Conservation (phyloP, 2,113 vertebrate genomes). For the Lipophrys pholis region DNA sequence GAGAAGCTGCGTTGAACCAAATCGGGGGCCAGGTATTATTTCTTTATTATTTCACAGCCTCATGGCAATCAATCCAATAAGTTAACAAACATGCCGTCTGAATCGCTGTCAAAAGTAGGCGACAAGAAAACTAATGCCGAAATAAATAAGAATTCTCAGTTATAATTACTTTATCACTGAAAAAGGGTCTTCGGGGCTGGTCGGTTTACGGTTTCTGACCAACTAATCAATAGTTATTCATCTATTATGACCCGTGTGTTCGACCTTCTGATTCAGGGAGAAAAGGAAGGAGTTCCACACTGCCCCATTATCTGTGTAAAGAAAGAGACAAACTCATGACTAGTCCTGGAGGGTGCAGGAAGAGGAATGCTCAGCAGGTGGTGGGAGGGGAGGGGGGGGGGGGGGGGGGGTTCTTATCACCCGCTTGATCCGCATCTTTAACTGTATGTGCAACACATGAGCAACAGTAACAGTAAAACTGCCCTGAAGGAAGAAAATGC, state of each 20-base stretch:
- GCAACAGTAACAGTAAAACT: background rate
- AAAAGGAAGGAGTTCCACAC: slow-evolving; percentile 37
- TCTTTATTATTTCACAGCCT: background rate
- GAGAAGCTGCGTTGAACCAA: background rate
- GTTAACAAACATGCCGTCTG: background rate
- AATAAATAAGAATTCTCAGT: background rate
- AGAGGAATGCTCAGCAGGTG: background rate
- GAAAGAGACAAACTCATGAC: slow-evolving; percentile 57
- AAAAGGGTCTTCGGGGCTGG: background rate
- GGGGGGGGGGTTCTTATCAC: background rate
- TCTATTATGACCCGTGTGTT: background rate
- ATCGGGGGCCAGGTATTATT: background rate
- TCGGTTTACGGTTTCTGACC: background rate
- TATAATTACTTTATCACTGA: background rate
- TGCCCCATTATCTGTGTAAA: slow-evolving; percentile 4
- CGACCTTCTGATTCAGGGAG: slow-evolving; percentile 12
- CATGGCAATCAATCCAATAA: background rate
- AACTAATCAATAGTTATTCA: slow-evolving; percentile 8
- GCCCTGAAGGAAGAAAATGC: background rate
- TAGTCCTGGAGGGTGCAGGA: slow-evolving; percentile 16
- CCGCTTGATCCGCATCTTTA: slow-evolving; percentile 11
- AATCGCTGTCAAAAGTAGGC: too few relatives aligned
- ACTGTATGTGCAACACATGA: background rate
- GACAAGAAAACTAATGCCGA: too few relatives aligned
- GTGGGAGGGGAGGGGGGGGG: background rate